Percentiles rank a stretch among this genome's conserved stretches.
phyloP scores from a whole-genome alignment of 2,888 invertebrate species.

The Argyra leucocephala region DNA sequence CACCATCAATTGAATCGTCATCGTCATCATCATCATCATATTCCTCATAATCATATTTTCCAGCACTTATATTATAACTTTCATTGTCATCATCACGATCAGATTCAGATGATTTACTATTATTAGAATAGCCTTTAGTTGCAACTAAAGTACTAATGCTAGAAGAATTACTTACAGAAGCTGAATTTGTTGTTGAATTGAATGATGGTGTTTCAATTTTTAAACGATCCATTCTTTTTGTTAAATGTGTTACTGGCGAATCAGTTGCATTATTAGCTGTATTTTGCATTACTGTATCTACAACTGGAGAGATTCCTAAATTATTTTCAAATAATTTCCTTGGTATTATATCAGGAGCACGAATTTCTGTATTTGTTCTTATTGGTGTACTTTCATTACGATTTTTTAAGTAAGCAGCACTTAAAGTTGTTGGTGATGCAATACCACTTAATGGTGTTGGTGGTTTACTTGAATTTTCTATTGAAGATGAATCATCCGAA shows the following conservation, averaged over 20 bases:
- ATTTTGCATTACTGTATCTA: conserved; percentile 14
- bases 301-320: neutral
- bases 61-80: conserved; percentile 17
- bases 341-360: conserved; percentile 46
- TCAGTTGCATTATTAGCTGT: conserved; percentile 24
- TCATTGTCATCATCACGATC: conserved; percentile 18
- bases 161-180: neutral
- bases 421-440: conserved; percentile 14
- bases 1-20: conserved; percentile 23
- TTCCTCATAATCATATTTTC: conserved; percentile 11
- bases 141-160: conserved; percentile 16
- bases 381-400: conserved; percentile 20
- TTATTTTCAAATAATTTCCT: conserved; percentile 29
- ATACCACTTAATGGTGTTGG: conserved; percentile 14
- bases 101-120: conserved; percentile 10
- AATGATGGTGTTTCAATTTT: conserved; percentile 1
- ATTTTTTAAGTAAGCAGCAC: conserved; percentile 9
- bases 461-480: conserved; percentile 16
- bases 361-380: conserved; percentile 13
- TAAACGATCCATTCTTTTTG: conserved; percentile 31
- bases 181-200: conserved; percentile 8
- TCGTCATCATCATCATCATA: conserved; percentile 12
- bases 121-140: neutral
- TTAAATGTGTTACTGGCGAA: conserved; percentile 36
- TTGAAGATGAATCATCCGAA: neutral